phyloP scores from a whole-genome alignment of 2,888 invertebrate species.

The Maniola hyperantus region DNA sequence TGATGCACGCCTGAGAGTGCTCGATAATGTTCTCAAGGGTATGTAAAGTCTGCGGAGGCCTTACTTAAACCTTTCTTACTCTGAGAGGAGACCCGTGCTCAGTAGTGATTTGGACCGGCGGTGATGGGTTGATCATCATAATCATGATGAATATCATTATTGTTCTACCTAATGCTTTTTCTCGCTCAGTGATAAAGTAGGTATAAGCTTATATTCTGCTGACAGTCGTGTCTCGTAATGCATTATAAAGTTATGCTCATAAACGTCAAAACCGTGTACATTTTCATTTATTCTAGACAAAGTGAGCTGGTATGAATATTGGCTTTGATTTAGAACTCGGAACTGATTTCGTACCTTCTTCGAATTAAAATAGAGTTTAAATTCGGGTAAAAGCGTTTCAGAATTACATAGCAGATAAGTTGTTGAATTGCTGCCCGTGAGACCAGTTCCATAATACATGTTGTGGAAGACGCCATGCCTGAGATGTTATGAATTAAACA shows the following conservation, averaged over 20 bases:
- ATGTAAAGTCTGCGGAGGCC: too few species aligned
- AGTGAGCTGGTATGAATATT: not conserved
- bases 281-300: slow-evolving; percentile 14
- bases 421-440: slow-evolving; percentile 24
- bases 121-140: too few species aligned
- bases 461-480: slow-evolving; percentile 13
- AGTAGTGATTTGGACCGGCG: too few species aligned
- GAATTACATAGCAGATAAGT: slow-evolving; percentile 9
- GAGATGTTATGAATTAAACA: slow-evolving; percentile 29
- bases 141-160: too few species aligned
- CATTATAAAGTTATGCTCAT: slow-evolving; percentile 15
- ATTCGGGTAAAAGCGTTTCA: not conserved
- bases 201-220: not conserved
- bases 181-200: not conserved
- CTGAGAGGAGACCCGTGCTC: too few species aligned
- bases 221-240: slow-evolving; percentile 8
- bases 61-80: too few species aligned
- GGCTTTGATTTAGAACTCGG: slow-evolving; percentile 1
- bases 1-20: too few species aligned
- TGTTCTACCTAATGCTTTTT: not conserved
- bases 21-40: too few species aligned
- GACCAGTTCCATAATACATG: slow-evolving; percentile 27
- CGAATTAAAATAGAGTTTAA: not conserved
- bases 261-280: slow-evolving; percentile 16
- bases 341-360: not conserved